Conservation (phyloP, 2,797 vertebrate species). For the Trichosurus vulpecula region DNA sequence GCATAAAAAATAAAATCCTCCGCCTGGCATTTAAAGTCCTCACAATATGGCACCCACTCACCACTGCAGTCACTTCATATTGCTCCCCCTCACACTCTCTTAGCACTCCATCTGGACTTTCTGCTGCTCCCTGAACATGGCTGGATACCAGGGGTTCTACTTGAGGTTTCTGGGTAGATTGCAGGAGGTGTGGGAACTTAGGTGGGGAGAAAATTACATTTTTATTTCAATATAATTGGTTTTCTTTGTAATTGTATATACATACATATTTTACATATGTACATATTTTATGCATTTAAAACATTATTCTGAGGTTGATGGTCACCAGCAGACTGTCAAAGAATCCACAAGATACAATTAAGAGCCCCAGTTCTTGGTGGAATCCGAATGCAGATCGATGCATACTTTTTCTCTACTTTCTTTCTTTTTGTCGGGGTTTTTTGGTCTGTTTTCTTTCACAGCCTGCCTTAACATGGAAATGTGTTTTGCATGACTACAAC, state of each 20-base stretch:
- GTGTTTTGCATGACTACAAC: neutral
- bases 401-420: neutral
- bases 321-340: neutral
- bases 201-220: neutral
- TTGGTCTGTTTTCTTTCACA: neutral
- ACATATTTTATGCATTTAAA: neutral
- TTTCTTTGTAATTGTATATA: neutral
- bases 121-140: neutral
- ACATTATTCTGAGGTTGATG: neutral
- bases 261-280: too few species aligned
- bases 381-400: neutral
- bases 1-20: neutral
- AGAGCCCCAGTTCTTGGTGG: neutral
- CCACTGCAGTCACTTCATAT: neutral
- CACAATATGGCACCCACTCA: neutral
- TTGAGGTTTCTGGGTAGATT: neutral
- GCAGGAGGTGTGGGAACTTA: neutral
- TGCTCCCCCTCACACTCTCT: neutral
- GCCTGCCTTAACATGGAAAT: neutral
- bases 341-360: neutral
- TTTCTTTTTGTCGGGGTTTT: too few species aligned
- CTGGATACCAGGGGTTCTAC: neutral
- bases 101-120: neutral
- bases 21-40: neutral
- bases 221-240: neutral